These are phyloP conservation scores for Onthophagus sagittarius DNA, from an alignment of 2,888 invertebrate genomes.

Conservation along the genomic window DNA sequence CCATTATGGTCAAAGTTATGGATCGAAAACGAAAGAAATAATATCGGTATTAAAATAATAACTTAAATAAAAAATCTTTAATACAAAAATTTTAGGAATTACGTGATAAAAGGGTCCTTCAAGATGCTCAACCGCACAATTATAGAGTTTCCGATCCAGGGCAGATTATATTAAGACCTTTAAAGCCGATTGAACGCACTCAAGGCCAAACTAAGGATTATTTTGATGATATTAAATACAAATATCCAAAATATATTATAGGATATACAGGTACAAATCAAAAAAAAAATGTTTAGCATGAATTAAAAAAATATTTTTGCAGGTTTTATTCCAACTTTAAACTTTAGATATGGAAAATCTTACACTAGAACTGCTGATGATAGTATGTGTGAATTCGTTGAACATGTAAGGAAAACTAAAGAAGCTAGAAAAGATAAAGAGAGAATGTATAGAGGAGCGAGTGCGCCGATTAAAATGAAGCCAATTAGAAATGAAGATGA, in stretches of 20 bases:
- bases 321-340: slow-evolving; percentile 63
- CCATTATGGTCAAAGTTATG: slow-evolving; percentile 67
- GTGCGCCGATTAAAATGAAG: slow-evolving; percentile 55
- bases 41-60: slow-evolving; percentile 49
- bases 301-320: neutral
- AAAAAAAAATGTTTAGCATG: neutral
- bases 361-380: slow-evolving; percentile 58
- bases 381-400: slow-evolving; percentile 54
- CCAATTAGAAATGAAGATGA: slow-evolving; percentile 56
- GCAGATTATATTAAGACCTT: slow-evolving; percentile 36
- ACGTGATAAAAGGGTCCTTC: slow-evolving; percentile 48
- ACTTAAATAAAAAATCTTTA: neutral
- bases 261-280: slow-evolving; percentile 59
- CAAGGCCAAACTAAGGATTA: slow-evolving; percentile 47
- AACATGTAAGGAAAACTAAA: slow-evolving; percentile 23
- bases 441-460: slow-evolving; percentile 52
- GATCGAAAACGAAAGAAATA: slow-evolving; percentile 66
- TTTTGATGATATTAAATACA: slow-evolving; percentile 48
- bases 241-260: slow-evolving; percentile 57
- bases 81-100: slow-evolving; percentile 42
- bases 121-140: slow-evolving; percentile 52
- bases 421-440: slow-evolving; percentile 42
- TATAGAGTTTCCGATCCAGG: slow-evolving; percentile 56
- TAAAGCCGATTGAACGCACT: slow-evolving; percentile 37
- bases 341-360: slow-evolving; percentile 61